Percentiles rank a stretch among this genome's conserved stretches.
Conservation (phyloP, 2,797 vertebrate genomes). For the Rhinatrema bivittatum region DNA sequence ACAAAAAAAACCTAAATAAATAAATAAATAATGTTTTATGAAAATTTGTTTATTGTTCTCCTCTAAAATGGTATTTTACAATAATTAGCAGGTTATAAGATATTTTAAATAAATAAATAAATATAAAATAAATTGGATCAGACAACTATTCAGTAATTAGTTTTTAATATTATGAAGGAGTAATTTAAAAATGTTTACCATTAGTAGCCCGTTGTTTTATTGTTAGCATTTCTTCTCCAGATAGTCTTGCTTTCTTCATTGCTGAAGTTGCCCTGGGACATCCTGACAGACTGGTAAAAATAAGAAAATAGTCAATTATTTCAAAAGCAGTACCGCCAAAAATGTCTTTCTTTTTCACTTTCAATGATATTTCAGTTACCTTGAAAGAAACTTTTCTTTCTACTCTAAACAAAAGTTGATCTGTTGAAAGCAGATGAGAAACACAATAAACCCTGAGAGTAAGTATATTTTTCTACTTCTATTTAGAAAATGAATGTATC, state of each 20-base stretch:
- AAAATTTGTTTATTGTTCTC: too few relatives aligned
- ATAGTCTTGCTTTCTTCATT: conserved; percentile 97
- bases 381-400: fast-evolving
- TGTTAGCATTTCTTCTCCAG: conserved; percentile 94
- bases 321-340: conserved; percentile 9
- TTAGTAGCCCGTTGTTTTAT: conserved; percentile 90
- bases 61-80: too few relatives aligned
- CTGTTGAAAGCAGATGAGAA: conserved; percentile 11
- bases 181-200: too few relatives aligned
- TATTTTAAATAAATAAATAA: too few relatives aligned
- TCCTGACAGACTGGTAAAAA: conserved; percentile 79
- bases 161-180: too few relatives aligned
- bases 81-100: too few relatives aligned
- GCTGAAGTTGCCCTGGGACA: conserved; percentile 94
- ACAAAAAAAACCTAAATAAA: too few relatives aligned
- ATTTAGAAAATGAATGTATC: fast-evolving
- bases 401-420: conserved; percentile 5
- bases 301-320: conserved; percentile 21
- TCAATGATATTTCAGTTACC: background rate
- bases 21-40: too few relatives aligned
- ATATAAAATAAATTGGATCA: too few relatives aligned
- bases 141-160: too few relatives aligned
- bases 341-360: too few relatives aligned
- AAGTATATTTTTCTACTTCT: background rate
- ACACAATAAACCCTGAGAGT: background rate